These are phyloP conservation scores for Calonectris borealis DNA, from an alignment of 2,113 vertebrate genomes.

Conservation along the genomic window DNA sequence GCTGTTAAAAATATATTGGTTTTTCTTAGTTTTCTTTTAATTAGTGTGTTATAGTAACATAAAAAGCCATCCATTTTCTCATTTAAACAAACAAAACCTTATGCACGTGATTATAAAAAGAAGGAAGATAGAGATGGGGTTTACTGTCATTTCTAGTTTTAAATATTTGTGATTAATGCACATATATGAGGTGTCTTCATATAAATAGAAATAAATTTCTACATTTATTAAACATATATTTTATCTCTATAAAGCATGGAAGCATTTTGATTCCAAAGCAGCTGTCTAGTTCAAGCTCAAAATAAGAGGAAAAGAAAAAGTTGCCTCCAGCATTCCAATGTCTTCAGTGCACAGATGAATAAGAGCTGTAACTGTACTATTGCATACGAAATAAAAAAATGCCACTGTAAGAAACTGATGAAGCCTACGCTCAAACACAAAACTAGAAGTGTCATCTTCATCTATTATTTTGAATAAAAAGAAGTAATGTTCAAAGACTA, in stretches of 20 bases:
- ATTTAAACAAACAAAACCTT: background rate
- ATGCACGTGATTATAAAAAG: background rate
- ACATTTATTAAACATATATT: background rate
- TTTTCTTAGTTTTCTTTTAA: background rate
- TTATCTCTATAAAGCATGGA: background rate
- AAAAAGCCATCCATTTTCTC: background rate
- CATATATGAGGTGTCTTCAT: background rate
- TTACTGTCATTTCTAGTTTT: background rate
- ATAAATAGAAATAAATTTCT: background rate
- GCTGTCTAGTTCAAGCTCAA: background rate
- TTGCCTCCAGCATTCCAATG: background rate
- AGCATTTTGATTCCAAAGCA: background rate
- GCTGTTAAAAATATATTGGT: background rate
- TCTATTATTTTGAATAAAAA: slow-evolving; percentile 16
- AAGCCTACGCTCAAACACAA: slow-evolving; percentile 25
- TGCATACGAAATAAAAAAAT: background rate
- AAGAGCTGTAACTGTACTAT: background rate
- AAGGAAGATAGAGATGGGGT: rapidly evolving
- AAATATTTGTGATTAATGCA: background rate
- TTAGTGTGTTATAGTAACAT: background rate
- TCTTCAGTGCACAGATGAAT: background rate
- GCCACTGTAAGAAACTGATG: background rate
- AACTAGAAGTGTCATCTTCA: background rate
- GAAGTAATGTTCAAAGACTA: background rate
- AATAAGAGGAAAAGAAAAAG: background rate